phyloP scores from a whole-genome alignment of 1,140 invertebrate species.

The Acromyrmex heyeri region DNA sequence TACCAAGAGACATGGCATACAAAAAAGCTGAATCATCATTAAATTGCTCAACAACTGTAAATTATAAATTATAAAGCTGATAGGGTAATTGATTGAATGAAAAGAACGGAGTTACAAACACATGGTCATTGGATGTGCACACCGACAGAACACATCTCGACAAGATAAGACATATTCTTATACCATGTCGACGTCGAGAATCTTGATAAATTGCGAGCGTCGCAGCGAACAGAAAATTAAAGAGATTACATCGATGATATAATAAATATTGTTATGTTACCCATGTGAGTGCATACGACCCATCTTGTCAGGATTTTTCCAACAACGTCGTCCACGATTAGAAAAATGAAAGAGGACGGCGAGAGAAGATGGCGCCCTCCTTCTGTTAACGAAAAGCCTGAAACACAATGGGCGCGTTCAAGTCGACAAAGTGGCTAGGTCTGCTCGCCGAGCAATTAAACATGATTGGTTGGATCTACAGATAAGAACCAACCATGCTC shows the following conservation, averaged over 20 bases:
- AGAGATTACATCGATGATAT: background rate
- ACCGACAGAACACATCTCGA: no score
- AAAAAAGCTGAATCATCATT: background rate
- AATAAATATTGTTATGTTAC: conserved; percentile 87
- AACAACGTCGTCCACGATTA: conserved; percentile 68
- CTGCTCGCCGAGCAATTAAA: no score
- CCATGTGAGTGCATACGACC: conserved; percentile 99
- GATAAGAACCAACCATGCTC: no score
- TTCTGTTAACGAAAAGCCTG: background rate
- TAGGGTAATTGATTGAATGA: background rate
- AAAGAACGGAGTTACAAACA: conserved; percentile 26
- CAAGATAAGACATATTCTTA: no score
- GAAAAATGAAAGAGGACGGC: background rate
- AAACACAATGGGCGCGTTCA: no score
- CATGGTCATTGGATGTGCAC: conserved; percentile 47
- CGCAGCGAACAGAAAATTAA: background rate
- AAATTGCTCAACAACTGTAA: background rate
- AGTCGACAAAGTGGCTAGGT: no score
- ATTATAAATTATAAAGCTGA: background rate
- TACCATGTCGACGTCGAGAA: background rate
- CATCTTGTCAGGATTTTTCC: conserved; percentile 90
- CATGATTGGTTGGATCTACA: no score
- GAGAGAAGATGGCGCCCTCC: background rate
- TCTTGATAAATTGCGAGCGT: background rate
- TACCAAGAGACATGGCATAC: background rate